Evolutionary conservation across 2,888 invertebrate genomes (phyloP).

Genomic region (Campoletis raptor): DNA sequence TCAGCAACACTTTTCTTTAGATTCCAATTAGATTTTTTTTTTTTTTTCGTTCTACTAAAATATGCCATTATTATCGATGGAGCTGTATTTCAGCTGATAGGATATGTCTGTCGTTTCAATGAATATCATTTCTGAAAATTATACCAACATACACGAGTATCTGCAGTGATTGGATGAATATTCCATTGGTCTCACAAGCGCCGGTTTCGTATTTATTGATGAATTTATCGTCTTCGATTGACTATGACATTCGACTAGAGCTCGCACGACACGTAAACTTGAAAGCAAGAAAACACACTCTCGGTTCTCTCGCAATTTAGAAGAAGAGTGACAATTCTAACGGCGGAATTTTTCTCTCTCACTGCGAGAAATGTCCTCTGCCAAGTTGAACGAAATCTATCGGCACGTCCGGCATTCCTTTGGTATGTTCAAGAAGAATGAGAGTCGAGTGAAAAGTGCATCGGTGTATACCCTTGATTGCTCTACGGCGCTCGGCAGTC

Average conservation of each 20-base stretch:
- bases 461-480: constrained; percentile 41
- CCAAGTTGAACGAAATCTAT: constrained; percentile 24
- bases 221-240: constrained; percentile 82
- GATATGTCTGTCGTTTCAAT: background rate
- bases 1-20: too few species aligned
- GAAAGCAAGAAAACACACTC: constrained; percentile 47
- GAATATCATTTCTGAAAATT: background rate
- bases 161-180: constrained; percentile 12
- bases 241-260: constrained; percentile 75
- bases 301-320: constrained; percentile 43
- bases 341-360: constrained; percentile 73
- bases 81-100: too few species aligned
- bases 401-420: constrained; percentile 74
- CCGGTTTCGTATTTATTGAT: constrained; percentile 35
- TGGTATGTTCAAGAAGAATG: constrained; percentile 66
- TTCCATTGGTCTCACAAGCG: background rate
- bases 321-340: constrained; percentile 80
- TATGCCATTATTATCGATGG: background rate
- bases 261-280: constrained; percentile 63
- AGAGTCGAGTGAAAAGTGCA: constrained; percentile 44
- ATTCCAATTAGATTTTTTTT: background rate
- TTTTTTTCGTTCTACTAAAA: background rate
- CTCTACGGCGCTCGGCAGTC: constrained; percentile 32
- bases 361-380: constrained; percentile 40
- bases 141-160: background rate